phyloP scores from a whole-genome alignment of 2,797 vertebrate genomes.

The Paramormyrops hopkinsi region DNA sequence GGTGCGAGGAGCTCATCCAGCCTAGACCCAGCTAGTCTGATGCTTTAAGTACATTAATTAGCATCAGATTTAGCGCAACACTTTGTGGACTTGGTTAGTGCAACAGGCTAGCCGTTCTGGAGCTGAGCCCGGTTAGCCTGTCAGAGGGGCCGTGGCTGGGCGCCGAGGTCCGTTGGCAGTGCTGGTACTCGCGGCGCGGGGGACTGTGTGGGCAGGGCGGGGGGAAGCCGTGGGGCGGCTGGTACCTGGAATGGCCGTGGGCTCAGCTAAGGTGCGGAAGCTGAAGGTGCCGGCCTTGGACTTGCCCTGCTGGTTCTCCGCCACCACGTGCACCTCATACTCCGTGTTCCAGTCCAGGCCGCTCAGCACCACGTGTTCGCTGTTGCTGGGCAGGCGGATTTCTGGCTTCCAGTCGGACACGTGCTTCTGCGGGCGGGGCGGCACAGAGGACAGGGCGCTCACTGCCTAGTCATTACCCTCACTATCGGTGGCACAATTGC shows the following conservation, averaged over 20 bases:
- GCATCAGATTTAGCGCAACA: neutral
- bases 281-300: conserved; percentile 70
- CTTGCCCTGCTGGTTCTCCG: conserved; percentile 86
- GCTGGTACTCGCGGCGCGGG: conserved; percentile 32
- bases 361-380: conserved; percentile 74
- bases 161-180: conserved; percentile 37
- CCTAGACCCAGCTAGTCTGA: neutral
- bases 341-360: conserved; percentile 91
- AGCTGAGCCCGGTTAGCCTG: neutral
- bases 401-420: conserved; percentile 84
- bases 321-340: conserved; percentile 85
- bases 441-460: neutral
- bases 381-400: conserved; percentile 71
- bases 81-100: neutral
- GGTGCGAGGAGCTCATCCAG: neutral
- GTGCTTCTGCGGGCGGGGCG: conserved; percentile 62
- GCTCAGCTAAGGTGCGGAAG: conserved; percentile 79
- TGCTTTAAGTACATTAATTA: neutral
- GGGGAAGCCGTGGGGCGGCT: neutral
- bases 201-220: conserved; percentile 22
- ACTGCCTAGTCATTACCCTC: neutral
- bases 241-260: conserved; percentile 89
- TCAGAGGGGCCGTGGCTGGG: neutral
- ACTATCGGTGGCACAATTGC: neutral
- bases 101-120: neutral